Percentiles rank a stretch among this genome's conserved stretches.
Conservation (phyloP, 1,140 invertebrate species). For the Ceratina japonica region DNA sequence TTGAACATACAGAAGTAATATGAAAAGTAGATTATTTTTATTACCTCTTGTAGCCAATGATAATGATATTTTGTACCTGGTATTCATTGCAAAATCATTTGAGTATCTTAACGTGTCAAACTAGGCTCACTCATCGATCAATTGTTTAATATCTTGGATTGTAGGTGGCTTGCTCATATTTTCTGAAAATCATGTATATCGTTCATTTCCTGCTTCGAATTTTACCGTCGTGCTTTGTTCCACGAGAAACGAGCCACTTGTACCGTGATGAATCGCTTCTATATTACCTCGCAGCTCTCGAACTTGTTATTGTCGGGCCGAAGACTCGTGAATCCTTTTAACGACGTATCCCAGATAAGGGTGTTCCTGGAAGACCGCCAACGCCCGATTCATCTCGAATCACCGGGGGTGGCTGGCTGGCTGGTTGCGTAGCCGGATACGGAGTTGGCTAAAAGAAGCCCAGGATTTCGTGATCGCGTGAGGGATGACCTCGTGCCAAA, state of each 20-base stretch:
- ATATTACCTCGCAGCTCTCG: constrained; percentile 6
- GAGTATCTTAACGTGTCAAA: too few relatives aligned
- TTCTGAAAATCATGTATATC: too few relatives aligned
- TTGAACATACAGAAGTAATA: neutral
- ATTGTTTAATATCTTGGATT: too few relatives aligned
- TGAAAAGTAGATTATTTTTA: too few relatives aligned
- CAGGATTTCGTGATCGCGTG: constrained; percentile 2
- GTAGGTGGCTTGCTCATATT: too few relatives aligned
- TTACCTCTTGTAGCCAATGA: too few relatives aligned
- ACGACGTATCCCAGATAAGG: constrained; percentile 54
- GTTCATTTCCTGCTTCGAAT: too few relatives aligned
- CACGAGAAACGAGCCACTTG: neutral
- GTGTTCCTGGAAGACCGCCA: constrained; percentile 56
- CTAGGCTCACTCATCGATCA: too few relatives aligned
- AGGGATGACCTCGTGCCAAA: constrained; percentile 37
- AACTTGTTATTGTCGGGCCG: constrained; percentile 53
- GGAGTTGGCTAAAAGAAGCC: constrained; percentile 36
- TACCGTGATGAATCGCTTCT: neutral
- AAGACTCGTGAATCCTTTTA: constrained; percentile 57
- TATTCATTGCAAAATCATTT: too few relatives aligned
- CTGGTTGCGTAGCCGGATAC: constrained; percentile 20
- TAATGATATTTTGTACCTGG: too few relatives aligned
- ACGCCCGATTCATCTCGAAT: constrained; percentile 49
- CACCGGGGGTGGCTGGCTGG: constrained; percentile 12
- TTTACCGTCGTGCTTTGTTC: neutral